Percentiles rank a stretch among this genome's conserved stretches.
Conservation (phyloP, 1,140 invertebrate genomes). For the Drosophila nigromelanica region DNA sequence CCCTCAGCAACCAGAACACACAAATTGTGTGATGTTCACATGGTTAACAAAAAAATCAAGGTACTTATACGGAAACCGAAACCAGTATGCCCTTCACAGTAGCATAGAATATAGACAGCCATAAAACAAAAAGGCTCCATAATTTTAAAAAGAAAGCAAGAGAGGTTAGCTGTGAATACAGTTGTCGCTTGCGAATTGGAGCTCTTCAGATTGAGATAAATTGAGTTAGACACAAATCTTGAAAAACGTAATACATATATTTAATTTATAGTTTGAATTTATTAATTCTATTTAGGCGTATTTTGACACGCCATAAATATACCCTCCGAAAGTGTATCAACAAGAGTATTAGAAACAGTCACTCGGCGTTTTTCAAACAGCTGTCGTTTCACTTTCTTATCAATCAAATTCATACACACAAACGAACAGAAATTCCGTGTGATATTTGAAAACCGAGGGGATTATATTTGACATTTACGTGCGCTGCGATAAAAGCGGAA, state of each 20-base stretch:
- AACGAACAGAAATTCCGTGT: constrained; percentile 30
- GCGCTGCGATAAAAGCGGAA: constrained; percentile 61
- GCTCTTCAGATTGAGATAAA: too few relatives aligned
- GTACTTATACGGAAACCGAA: not conserved
- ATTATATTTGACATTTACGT: constrained; percentile 70
- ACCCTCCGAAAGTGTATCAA: constrained; percentile 3
- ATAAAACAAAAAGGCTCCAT: too few relatives aligned
- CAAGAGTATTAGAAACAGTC: constrained; percentile 15
- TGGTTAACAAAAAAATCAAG: not conserved
- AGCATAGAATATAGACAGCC: too few relatives aligned
- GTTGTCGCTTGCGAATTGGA: too few relatives aligned
- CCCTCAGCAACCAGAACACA: constrained; percentile 7
- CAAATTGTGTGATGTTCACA: constrained; percentile 22
- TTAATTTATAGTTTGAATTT: too few relatives aligned
- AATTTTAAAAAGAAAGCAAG: too few relatives aligned
- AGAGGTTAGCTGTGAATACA: too few relatives aligned
- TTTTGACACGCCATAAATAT: constrained; percentile 13
- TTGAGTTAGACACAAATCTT: too few relatives aligned
- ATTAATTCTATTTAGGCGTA: too few relatives aligned
- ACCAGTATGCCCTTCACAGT: not conserved
- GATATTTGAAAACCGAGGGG: constrained; percentile 58
- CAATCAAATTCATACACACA: constrained; percentile 62
- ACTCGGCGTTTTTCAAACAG: constrained; percentile 42
- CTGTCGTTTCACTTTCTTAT: constrained; percentile 68
- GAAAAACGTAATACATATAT: too few relatives aligned